These are phyloP conservation scores for Cervus canadensis DNA, from an alignment of 2,113 vertebrate genomes.

Conservation along the genomic window DNA sequence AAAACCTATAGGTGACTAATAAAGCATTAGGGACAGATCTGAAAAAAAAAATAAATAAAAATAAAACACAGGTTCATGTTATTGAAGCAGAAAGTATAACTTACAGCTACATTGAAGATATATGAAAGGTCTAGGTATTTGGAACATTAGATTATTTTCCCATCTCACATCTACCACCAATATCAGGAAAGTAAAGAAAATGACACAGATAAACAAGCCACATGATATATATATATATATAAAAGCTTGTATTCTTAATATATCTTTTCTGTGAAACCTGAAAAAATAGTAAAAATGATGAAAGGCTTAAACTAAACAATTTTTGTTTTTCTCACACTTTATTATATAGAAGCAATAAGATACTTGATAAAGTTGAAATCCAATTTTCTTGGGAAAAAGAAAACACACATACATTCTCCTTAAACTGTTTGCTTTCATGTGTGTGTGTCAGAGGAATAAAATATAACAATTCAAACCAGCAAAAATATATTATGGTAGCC, in stretches of 20 bases:
- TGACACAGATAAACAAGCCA: not conserved
- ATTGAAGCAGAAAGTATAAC: not conserved
- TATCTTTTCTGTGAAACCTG: not conserved
- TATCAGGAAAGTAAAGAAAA: not conserved
- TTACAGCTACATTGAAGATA: not conserved
- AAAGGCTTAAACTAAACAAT: not conserved
- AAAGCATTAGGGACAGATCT: too few relatives aligned
- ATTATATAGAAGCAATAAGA: not conserved
- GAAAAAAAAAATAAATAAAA: too few relatives aligned
- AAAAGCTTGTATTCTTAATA: not conserved
- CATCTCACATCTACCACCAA: not conserved
- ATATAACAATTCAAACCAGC: not conserved
- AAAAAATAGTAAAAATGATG: not conserved
- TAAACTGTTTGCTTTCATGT: not conserved
- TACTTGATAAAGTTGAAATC: not conserved
- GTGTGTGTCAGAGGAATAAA: not conserved
- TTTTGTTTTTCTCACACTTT: not conserved
- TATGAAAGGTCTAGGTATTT: not conserved
- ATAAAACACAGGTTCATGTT: not conserved
- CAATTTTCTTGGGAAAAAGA: not conserved
- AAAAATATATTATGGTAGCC: not conserved
- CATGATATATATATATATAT: not conserved
- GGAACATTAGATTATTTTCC: not conserved
- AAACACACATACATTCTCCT: not conserved
- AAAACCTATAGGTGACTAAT: too few relatives aligned